Base-by-base conservation (phyloP, 2,113 vertebrate species). In the Piaya cayana region DNA sequence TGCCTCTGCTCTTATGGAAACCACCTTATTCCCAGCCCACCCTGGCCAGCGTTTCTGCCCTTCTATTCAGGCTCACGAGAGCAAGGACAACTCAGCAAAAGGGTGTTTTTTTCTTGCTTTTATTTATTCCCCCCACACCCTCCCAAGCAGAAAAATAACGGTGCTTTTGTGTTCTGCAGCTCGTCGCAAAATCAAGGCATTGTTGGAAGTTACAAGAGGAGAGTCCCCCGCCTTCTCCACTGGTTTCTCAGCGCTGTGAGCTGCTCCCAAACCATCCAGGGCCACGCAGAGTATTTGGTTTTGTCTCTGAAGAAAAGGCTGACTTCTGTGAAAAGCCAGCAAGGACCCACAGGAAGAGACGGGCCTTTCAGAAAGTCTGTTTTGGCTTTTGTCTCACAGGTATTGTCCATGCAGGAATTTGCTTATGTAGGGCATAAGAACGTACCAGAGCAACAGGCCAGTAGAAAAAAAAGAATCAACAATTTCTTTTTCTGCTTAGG, bases 41-140 rank as follows among this genome's bases (percentile, higher is more conserved):
- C 3, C 29, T 16, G 16, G 30, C 52, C 2, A 32, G 9, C 13
- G 20, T 58, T 17, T 18, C 43, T 8, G 21, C 42, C 25, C 9
- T 3, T n/a, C 17, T 11, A 6, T 6, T 4, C n/a, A 2, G 6
- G 3, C 52, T 6, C 50, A 23, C 20, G 23, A 27, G 6, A 42
- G 34, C 26, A 22, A 47, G 37, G 26, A 6, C 20, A 29, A 5
- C 37, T 29, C 36, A 19, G 42, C 1, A 74, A 95, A 88, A 78
- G 27, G 11, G 37, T 3, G 5, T 1, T 3, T 29, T 29, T 25
- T 52, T n/a, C 67, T 3, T 12, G 0, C 17, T 1, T 25, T 8
- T 2, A 6, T 14, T 37, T 5, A 15, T 23, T 14, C 5, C 3
- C 8, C 20, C 17, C 15, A 18, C 3, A 1, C 26, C 21, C 64